A percentile compares a stretch with the other conserved stretches of the same genome.
Conservation (phyloP, 1,140 invertebrate species). For the Drosophila auraria region DNA sequence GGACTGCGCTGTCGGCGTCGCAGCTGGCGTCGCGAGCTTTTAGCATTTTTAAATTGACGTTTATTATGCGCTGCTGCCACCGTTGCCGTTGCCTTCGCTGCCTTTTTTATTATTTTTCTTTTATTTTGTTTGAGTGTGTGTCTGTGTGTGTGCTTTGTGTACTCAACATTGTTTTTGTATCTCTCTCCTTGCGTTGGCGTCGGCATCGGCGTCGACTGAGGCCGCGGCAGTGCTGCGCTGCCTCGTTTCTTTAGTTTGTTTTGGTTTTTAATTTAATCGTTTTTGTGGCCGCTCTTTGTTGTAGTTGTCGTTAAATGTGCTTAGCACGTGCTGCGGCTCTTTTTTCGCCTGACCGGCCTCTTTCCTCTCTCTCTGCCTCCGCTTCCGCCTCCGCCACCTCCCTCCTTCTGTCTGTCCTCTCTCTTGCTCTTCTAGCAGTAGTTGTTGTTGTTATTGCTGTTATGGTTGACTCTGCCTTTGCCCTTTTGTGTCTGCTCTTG, state of each 20-base stretch:
- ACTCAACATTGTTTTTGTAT: conserved; percentile 75
- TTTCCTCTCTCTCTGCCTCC: conserved; percentile 7
- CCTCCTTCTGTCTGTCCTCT: conserved; percentile 26
- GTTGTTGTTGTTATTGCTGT: conserved; percentile 47
- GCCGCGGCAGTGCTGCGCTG: conserved; percentile 28
- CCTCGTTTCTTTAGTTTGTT: conserved; percentile 80
- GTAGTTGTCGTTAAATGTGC: conserved; percentile 81
- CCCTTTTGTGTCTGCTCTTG: conserved; percentile 82
- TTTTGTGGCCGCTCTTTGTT: conserved; percentile 68
- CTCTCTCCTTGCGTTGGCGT: conserved; percentile 48
- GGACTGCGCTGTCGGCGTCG: conserved; percentile 50
- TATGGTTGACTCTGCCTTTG: conserved; percentile 50
- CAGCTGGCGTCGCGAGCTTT: conserved; percentile 55
- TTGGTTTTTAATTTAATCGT: conserved; percentile 83
- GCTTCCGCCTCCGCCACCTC: too few species aligned
- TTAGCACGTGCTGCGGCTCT: conserved; percentile 70
- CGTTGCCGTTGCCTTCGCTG: conserved; percentile 23
- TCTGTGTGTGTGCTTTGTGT: conserved; percentile 59
- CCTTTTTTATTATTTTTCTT: conserved; percentile 48
- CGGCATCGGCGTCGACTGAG: conserved; percentile 8
- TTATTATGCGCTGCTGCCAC: conserved; percentile 70
- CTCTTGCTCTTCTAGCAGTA: conserved; percentile 12
- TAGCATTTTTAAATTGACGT: conserved; percentile 83
- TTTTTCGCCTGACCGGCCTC: conserved; percentile 65
- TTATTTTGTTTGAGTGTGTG: conserved; percentile 22